These are phyloP conservation scores for Metridium senile DNA, from an alignment of 92 coral and sea anemone genomes.

Conservation along the genomic window DNA sequence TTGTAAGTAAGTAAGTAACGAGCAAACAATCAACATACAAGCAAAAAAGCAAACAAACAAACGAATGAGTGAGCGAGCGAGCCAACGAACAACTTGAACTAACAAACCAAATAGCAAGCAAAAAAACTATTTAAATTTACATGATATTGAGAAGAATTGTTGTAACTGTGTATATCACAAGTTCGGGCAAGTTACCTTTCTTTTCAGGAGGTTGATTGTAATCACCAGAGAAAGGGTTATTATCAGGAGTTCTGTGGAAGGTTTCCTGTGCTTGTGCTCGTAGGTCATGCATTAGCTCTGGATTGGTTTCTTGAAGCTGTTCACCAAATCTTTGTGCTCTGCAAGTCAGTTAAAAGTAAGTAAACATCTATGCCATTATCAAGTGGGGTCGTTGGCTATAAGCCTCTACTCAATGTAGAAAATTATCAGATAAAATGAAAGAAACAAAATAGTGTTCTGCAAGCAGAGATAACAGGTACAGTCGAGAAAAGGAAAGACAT, in stretches of 20 bases:
- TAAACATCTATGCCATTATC: no score
- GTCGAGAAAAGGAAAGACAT: no score
- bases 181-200: no score
- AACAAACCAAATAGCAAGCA: neutral
- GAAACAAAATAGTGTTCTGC: no score
- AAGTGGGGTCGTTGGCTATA: no score
- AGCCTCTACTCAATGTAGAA: no score
- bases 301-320: slow-evolving; percentile 80
- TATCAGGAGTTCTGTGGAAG: slow-evolving; percentile 13
- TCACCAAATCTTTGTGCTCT: slow-evolving; percentile 89
- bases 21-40: neutral
- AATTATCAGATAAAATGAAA: no score
- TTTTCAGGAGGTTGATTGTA: slow-evolving; percentile 3
- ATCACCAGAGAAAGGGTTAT: slow-evolving; percentile 4
- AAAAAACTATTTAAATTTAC: no score
- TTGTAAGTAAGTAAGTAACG: neutral
- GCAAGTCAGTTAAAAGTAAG: no score
- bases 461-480: no score
- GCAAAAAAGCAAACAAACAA: neutral
- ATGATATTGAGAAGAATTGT: no score
- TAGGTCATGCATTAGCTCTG: slow-evolving; percentile 71
- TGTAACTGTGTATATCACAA: neutral
- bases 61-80: no score
- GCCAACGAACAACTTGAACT: neutral
- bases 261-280: slow-evolving; percentile 74